Percentiles rank a stretch among this genome's conserved stretches.
These are phyloP conservation scores for Eupristina koningsbergeri DNA, from an alignment of 1,140 invertebrate genomes.

Conservation along the genomic window DNA sequence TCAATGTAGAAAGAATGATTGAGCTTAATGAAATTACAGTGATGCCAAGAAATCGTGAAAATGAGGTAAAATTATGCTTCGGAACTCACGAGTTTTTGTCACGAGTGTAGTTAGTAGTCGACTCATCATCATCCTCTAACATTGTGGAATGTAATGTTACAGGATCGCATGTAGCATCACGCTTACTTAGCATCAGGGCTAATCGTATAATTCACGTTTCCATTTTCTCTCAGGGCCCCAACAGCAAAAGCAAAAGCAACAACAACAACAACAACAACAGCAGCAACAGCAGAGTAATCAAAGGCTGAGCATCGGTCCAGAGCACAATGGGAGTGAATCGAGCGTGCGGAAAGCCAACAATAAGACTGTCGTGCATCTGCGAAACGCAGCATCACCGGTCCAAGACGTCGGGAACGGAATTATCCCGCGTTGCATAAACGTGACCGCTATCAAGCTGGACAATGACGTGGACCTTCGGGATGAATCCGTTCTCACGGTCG, in stretches of 20 bases:
- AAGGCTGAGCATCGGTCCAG: background rate
- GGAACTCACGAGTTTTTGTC: background rate
- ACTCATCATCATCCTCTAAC: background rate
- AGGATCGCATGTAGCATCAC: background rate
- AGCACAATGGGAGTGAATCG: background rate
- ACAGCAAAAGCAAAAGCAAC: too few relatives aligned
- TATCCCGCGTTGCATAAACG: slow-evolving; percentile 53
- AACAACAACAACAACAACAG: too few relatives aligned
- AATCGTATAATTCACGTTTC: background rate
- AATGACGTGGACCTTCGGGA: background rate
- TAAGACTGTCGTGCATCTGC: slow-evolving; percentile 59
- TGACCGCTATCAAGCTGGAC: slow-evolving; percentile 39
- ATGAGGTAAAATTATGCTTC: background rate
- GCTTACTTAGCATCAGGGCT: background rate
- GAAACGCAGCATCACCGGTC: slow-evolving; percentile 50
- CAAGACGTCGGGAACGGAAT: slow-evolving; percentile 56
- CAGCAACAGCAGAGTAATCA: background rate
- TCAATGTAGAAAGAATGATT: background rate
- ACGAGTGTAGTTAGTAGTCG: background rate
- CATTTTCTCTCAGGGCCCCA: background rate
- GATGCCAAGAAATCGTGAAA: too few relatives aligned
- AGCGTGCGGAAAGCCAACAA: slow-evolving; percentile 41
- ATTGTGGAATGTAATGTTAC: background rate
- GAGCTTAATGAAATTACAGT: too few relatives aligned
- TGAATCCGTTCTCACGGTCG: background rate